Percentiles rank a stretch among this genome's conserved stretches.
These are phyloP conservation scores for Paramisgurnus dabryanus DNA, from an alignment of 2,113 vertebrate genomes.

Conservation along the genomic window DNA sequence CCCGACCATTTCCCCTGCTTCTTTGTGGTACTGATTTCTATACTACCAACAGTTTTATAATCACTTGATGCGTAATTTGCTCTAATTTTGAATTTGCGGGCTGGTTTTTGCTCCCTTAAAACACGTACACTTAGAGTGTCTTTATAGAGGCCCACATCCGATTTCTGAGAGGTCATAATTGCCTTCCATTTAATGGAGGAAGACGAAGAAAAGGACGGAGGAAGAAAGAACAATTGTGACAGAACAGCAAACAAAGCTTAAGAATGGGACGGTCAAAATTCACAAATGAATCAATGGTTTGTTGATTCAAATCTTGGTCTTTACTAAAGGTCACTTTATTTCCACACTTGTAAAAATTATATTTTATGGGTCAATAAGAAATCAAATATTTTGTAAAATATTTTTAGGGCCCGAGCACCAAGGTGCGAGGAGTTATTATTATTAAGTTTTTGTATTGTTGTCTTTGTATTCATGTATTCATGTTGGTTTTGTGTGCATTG, in stretches of 20 bases:
- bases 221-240: constrained; percentile 20
- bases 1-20: constrained; percentile 54
- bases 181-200: constrained; percentile 39
- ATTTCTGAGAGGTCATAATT: constrained; percentile 66
- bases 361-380: too few relatives aligned
- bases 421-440: too few relatives aligned
- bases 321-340: neutral
- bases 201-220: constrained; percentile 32
- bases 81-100: constrained; percentile 72
- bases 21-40: constrained; percentile 73
- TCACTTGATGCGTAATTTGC: constrained; percentile 71
- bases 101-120: constrained; percentile 58
- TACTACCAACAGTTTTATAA: constrained; percentile 76
- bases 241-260: neutral
- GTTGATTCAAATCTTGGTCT: neutral
- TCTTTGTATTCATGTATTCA: too few relatives aligned
- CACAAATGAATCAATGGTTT: neutral
- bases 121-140: constrained; percentile 57
- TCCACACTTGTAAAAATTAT: too few relatives aligned
- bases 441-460: too few relatives aligned
- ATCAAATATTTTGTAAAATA: too few relatives aligned
- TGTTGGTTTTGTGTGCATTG: too few relatives aligned
- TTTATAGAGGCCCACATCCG: constrained; percentile 61
- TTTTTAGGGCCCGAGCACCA: too few relatives aligned
- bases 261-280: constrained; percentile 8